Evolutionary conservation across 2,113 vertebrate genomes (phyloP).

Genomic region (Verasper variegatus): DNA sequence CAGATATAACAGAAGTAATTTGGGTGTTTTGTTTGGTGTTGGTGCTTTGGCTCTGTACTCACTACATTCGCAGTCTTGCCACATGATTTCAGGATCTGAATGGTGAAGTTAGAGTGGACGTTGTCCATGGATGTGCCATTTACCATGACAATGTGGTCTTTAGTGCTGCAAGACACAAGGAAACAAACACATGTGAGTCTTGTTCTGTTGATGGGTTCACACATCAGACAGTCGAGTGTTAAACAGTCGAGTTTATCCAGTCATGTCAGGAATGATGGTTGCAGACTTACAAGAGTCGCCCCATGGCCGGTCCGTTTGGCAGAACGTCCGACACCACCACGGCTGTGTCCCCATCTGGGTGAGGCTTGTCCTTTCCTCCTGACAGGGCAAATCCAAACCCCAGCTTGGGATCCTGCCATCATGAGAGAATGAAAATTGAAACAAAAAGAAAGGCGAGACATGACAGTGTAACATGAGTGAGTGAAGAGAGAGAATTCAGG

Average conservation of each 20-base stretch:
- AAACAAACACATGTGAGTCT: conserved; percentile 10
- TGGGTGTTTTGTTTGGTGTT: background rate
- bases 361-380: conserved; percentile 87
- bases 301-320: conserved; percentile 88
- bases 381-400: conserved; percentile 96
- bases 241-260: background rate
- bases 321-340: conserved; percentile 93
- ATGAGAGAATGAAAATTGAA: background rate
- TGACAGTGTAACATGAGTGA: background rate
- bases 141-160: conserved; percentile 95
- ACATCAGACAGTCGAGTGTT: background rate
- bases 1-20: background rate
- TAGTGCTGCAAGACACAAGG: conserved; percentile 78
- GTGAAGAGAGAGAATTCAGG: conserved; percentile 7
- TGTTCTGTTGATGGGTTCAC: background rate
- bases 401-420: conserved; percentile 86
- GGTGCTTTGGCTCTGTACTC: conserved; percentile 70
- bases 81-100: conserved; percentile 91
- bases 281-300: conserved; percentile 89
- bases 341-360: conserved; percentile 76
- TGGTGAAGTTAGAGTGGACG: conserved; percentile 85
- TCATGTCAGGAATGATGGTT: background rate
- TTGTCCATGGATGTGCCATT: conserved; percentile 94
- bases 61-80: conserved; percentile 89
- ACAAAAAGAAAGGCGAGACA: background rate